Conservation (phyloP, 2,888 invertebrate genomes). For the Coelopa pilipes region DNA sequence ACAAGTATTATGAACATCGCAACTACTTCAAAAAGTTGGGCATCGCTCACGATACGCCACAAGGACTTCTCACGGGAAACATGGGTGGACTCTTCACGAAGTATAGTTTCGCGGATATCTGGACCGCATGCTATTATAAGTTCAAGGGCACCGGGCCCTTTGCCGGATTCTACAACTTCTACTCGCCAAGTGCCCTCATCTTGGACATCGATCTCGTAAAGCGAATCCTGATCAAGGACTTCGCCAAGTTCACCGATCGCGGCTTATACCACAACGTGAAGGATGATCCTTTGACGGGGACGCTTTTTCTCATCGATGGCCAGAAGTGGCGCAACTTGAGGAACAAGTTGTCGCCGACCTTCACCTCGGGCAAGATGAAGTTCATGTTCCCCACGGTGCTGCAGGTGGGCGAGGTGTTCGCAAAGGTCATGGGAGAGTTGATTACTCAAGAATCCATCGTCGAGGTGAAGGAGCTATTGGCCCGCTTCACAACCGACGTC, state of each 20-base stretch:
- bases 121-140: slow-evolving; percentile 34
- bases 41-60: slow-evolving; percentile 21
- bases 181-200: slow-evolving; percentile 48
- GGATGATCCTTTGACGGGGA: slow-evolving; percentile 56
- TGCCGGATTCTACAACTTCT: slow-evolving; percentile 56
- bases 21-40: slow-evolving; percentile 27
- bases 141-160: slow-evolving; percentile 47
- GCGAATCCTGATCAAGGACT: slow-evolving; percentile 49
- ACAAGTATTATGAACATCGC: neutral
- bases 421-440: slow-evolving; percentile 43
- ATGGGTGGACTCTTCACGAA: slow-evolving; percentile 31
- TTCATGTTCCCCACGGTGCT: slow-evolving; percentile 62
- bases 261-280: slow-evolving; percentile 55
- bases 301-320: slow-evolving; percentile 57
- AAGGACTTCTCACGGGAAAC: slow-evolving; percentile 19
- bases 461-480: slow-evolving; percentile 65
- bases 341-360: slow-evolving; percentile 64
- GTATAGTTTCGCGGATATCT: slow-evolving; percentile 46
- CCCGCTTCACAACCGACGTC: slow-evolving; percentile 68
- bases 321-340: slow-evolving; percentile 64
- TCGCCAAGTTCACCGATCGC: slow-evolving; percentile 58
- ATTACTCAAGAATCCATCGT: slow-evolving; percentile 43
- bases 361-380: slow-evolving; percentile 67
- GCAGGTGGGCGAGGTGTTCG: slow-evolving; percentile 46
- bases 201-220: slow-evolving; percentile 51